phyloP scores from a whole-genome alignment of 2,113 vertebrate genomes.

The Ammospiza caudacuta region DNA sequence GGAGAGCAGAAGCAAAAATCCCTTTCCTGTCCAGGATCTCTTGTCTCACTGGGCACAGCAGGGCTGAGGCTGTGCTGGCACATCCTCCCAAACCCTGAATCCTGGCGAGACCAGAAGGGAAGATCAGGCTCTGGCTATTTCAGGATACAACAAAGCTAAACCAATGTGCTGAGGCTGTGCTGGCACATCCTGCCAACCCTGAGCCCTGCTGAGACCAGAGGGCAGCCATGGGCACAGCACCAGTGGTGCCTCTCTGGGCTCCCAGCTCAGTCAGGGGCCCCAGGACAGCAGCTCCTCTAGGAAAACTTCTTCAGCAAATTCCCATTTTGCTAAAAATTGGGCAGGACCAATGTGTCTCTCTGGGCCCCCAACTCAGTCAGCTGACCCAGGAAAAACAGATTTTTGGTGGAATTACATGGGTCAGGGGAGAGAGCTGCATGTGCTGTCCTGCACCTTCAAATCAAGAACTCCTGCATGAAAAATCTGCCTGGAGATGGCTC shows the following conservation, averaged over 20 bases:
- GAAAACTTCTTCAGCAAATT: not conserved
- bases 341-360: no score
- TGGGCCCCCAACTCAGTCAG: no score
- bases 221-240: not conserved
- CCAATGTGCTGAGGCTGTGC: not conserved
- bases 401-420: not conserved
- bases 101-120: rapidly evolving
- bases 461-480: not conserved
- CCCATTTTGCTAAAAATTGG: not conserved
- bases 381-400: not conserved
- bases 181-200: not conserved
- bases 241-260: rapidly evolving
- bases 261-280: not conserved
- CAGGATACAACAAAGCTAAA: no score
- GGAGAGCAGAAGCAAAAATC: not conserved
- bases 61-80: not conserved
- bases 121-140: no score
- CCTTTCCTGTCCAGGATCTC: not conserved
- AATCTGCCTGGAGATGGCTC: not conserved
- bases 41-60: not conserved
- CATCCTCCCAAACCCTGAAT: not conserved
- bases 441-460: not conserved
- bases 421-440: not conserved
- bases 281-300: not conserved
- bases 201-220: not conserved